Conservation (phyloP, 2,113 vertebrate species). For the Pseudonaja textilis region DNA sequence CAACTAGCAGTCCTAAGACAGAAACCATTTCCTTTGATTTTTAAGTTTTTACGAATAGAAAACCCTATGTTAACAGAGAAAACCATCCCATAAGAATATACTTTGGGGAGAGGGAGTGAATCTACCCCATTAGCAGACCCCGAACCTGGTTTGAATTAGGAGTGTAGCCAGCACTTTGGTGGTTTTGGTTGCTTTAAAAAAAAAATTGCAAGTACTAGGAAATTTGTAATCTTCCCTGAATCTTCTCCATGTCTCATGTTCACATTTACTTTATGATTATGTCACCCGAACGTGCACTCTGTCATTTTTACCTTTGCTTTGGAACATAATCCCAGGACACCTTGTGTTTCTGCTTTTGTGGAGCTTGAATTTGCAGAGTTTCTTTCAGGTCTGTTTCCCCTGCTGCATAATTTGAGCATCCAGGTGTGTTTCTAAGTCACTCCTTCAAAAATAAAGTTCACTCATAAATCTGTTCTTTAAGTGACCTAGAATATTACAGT, state of each 20-base stretch:
- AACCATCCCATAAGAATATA: not conserved
- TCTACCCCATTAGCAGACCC: not conserved
- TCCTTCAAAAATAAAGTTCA: not conserved
- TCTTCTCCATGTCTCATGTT: not conserved
- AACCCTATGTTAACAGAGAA: not conserved
- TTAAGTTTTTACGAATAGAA: not conserved
- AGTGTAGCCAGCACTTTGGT: not conserved
- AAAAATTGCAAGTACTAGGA: not conserved
- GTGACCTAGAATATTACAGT: not conserved
- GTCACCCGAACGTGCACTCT: not conserved
- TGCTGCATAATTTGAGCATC: not conserved
- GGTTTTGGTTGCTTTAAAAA: too few relatives aligned
- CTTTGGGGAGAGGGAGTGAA: not conserved
- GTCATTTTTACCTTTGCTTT: not conserved
- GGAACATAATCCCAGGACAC: not conserved
- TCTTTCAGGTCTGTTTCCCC: not conserved
- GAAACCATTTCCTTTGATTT: not conserved
- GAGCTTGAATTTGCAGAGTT: not conserved
- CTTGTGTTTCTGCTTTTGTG: not conserved
- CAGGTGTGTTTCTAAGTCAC: not conserved
- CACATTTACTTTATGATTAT: not conserved
- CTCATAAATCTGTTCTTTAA: not conserved
- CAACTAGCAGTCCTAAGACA: not conserved
- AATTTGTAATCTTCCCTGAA: not conserved
- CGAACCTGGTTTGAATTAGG: not conserved